Evolutionary conservation across 2,113 vertebrate species (phyloP).

Genomic region (Tretioscincus oriximinensis): DNA sequence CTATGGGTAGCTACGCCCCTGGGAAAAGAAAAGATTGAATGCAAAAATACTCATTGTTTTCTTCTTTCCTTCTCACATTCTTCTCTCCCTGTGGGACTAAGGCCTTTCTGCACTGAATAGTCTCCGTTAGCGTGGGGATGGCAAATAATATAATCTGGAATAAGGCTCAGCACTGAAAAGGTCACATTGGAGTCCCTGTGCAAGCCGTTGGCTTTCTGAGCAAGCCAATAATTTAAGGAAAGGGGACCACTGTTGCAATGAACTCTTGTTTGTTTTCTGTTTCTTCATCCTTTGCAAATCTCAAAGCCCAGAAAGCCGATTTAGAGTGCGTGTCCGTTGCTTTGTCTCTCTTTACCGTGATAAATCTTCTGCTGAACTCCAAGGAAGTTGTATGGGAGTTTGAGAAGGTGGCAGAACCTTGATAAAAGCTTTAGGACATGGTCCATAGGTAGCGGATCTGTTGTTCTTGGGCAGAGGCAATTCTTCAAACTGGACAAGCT

Average conservation of each 20-base stretch:
- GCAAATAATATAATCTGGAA: no score
- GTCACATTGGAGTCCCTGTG: no score
- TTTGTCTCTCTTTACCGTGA: neutral
- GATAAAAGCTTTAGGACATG: neutral
- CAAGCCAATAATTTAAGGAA: no score
- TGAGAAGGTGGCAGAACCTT: constrained; percentile 10
- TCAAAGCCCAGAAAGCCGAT: constrained; percentile 24
- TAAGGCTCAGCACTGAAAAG: no score
- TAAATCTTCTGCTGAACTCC: constrained; percentile 28
- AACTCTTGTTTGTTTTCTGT: neutral
- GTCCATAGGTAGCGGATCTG: neutral
- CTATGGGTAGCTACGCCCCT: no score
- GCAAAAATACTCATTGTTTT: neutral
- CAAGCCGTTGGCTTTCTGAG: no score
- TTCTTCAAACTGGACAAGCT: neutral
- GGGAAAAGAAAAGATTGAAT: neutral
- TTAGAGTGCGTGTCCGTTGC: neutral
- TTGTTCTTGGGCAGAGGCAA: constrained; percentile 21
- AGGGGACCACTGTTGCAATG: neutral
- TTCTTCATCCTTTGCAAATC: constrained; percentile 33
- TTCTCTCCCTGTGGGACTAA: neutral
- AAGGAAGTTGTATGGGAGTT: constrained; percentile 7
- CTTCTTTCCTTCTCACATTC: neutral
- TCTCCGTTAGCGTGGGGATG: no score
- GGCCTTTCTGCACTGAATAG: neutral